Evolutionary conservation across 2,888 invertebrate genomes (phyloP).

Genomic region (Dinocampus coccinellae): DNA sequence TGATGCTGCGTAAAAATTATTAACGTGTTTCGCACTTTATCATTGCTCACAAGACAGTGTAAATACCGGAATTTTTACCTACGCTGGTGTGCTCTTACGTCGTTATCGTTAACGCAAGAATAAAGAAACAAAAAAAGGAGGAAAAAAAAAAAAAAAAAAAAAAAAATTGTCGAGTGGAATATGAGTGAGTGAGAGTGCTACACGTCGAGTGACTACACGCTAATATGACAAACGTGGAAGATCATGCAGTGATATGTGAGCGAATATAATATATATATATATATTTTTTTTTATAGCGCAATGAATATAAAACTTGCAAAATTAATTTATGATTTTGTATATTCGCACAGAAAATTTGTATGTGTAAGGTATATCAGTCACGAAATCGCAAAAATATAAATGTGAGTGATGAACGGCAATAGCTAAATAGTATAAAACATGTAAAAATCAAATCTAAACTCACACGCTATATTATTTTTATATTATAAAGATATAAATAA

Average conservation of each 20-base stretch:
- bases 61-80: background rate
- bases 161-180: background rate
- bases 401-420: conserved; percentile 31
- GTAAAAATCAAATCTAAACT: conserved; percentile 44
- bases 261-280: conserved; percentile 4
- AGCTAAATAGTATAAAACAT: conserved; percentile 44
- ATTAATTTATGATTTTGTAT: background rate
- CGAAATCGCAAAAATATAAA: background rate
- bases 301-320: background rate
- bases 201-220: conserved; percentile 18
- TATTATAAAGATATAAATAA: conserved; percentile 17
- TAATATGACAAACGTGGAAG: conserved; percentile 2
- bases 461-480: conserved; percentile 40
- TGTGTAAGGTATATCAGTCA: background rate
- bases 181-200: conserved; percentile 12
- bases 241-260: conserved; percentile 11
- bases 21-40: conserved; percentile 6
- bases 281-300: conserved; percentile 7
- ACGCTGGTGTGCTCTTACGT: background rate
- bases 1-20: background rate
- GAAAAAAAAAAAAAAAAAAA: conserved; percentile 1
- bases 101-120: conserved; percentile 16
- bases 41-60: background rate
- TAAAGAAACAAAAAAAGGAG: no score
- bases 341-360: background rate